These are phyloP conservation scores for Littorina saxatilis DNA, from an alignment of 1,140 invertebrate genomes.

Conservation along the genomic window DNA sequence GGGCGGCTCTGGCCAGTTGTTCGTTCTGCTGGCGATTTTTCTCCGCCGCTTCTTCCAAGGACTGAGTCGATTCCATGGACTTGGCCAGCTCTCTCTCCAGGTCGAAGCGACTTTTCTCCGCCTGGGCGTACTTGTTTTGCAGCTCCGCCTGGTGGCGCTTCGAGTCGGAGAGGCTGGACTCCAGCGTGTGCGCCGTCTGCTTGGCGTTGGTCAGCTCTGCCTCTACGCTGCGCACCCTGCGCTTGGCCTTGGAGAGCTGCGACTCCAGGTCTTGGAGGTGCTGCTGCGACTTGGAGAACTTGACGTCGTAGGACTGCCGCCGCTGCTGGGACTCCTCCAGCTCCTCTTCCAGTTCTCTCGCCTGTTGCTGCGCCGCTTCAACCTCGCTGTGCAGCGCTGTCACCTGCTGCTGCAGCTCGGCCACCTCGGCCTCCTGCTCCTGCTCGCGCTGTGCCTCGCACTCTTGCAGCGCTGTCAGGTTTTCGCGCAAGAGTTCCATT, in stretches of 20 bases:
- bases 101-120: neutral
- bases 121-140: neutral
- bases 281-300: conserved; percentile 14
- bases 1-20: neutral
- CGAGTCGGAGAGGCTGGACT: neutral
- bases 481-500: conserved; percentile 31
- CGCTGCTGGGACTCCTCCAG: conserved; percentile 12
- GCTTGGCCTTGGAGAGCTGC: conserved; percentile 8
- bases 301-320: neutral
- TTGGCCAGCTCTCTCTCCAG: neutral
- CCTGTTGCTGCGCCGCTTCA: neutral
- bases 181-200: neutral
- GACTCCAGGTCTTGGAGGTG: neutral
- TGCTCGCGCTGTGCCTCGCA: neutral
- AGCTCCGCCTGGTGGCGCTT: neutral
- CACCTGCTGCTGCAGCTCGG: conserved; percentile 21
- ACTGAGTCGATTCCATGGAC: neutral
- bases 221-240: neutral
- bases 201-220: neutral
- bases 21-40: neutral
- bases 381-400: neutral
- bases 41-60: conserved; percentile 4
- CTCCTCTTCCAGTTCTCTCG: conserved; percentile 7
- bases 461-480: conserved; percentile 37
- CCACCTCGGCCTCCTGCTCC: conserved; percentile 1